These are phyloP conservation scores for Cyprinodon variegatus DNA, from an alignment of 2,113 vertebrate genomes.

Conservation along the genomic window DNA sequence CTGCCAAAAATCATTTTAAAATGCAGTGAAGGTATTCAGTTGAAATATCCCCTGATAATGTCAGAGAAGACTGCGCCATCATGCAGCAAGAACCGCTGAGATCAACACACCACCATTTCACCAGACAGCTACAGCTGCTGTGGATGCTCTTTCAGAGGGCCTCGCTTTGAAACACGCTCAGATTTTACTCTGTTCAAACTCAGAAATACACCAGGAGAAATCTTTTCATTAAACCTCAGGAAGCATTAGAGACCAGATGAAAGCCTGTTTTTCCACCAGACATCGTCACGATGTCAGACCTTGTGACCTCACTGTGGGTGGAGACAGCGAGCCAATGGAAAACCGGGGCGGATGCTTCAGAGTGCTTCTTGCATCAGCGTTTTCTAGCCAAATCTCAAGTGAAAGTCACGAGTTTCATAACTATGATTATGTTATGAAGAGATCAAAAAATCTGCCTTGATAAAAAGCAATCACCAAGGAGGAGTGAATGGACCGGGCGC, in stretches of 20 bases:
- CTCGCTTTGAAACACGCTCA: slow-evolving; percentile 45
- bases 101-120: slow-evolving; percentile 28
- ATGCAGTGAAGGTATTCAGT: slow-evolving; percentile 68
- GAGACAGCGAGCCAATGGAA: slow-evolving; percentile 68
- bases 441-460: slow-evolving; percentile 54
- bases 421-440: slow-evolving; percentile 64
- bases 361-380: slow-evolving; percentile 67
- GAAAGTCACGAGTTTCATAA: slow-evolving; percentile 61
- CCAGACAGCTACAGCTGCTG: not conserved
- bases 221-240: slow-evolving; percentile 48
- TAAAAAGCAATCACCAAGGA: slow-evolving; percentile 58
- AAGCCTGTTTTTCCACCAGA: slow-evolving; percentile 64
- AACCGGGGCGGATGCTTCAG: slow-evolving; percentile 42
- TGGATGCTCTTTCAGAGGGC: slow-evolving; percentile 43
- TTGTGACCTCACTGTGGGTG: slow-evolving; percentile 67
- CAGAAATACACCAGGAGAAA: slow-evolving; percentile 50
- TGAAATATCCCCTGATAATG: slow-evolving; percentile 65
- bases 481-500: slow-evolving; percentile 48
- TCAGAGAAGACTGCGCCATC: slow-evolving; percentile 62
- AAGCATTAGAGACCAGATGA: slow-evolving; percentile 57
- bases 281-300: slow-evolving; percentile 66
- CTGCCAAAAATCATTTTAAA: slow-evolving; percentile 74
- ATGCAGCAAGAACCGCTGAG: slow-evolving; percentile 42
- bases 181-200: slow-evolving; percentile 36
- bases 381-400: slow-evolving; percentile 61